Evolutionary conservation across 92 coral and sea anemone genomes (phyloP), one percentile per base, ranked within the genome.

Genomic region (Pocillopora meandrina): DNA sequence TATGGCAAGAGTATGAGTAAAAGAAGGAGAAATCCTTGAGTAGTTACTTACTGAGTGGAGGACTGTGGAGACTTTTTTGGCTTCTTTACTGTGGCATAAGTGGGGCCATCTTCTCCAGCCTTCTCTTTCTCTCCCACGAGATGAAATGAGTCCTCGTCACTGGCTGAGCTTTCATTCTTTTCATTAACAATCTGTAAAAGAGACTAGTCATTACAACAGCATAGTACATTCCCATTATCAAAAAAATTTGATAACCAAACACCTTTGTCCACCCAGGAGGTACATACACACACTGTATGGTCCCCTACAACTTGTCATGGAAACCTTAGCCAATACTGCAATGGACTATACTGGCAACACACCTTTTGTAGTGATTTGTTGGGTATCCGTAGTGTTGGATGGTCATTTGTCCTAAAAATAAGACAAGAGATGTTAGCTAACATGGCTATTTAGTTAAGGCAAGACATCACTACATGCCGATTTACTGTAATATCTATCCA

Each of bases 141-240:
- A 9, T 73, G 65, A 31, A 75, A 49, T 21, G 75, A 56, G 10
- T 89, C 93, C 80, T 93, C 93, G 47, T 91, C 93, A 78, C 93
- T 93, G 42, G 93, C 84, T 42, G 97, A 93, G 64, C 90, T 92
- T 67, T 89, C 90, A 5, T 89, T 89, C 66, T 90, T 92, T 72
- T 93, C 95, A 31, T 93, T 87, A 33, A 31, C 62, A 18, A 68
- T 82, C 95, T 92, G 56, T 63, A 60, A 19, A 19, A 61, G 49
- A 20, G 17, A 78, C 5, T 2, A 34, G n/a, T 64, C 55, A 57
- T 14, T 1, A 18, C 13, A n/a, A 73, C 77, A 49, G 49, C 61
- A 47, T 12, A 5, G 13, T 35, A 14, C 73, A 10, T 35, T 23
- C 73, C 14, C 14, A 8, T 68, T 10, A 16, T 68, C 7, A 1